A percentile compares a stretch with the other conserved stretches of the same genome.
Conservation (phyloP, 2,113 vertebrate species). For the Charina bottae region DNA sequence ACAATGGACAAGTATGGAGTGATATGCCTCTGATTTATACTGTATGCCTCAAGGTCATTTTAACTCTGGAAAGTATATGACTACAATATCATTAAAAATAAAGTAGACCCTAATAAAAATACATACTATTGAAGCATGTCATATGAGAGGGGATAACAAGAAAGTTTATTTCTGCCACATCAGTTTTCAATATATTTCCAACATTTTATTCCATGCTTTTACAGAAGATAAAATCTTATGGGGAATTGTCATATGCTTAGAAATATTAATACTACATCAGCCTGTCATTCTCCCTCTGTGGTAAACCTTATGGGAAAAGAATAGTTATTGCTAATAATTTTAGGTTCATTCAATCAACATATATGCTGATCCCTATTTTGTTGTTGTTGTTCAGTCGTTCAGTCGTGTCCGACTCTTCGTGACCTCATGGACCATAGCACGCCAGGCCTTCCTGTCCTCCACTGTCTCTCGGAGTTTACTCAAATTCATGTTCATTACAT, state of each 20-base stretch:
- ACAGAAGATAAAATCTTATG: conserved; percentile 38
- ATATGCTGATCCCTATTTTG: conserved; percentile 53
- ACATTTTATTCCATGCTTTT: conserved; percentile 22
- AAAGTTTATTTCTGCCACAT: conserved; percentile 45
- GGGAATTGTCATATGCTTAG: conserved; percentile 58
- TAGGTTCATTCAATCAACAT: conserved; percentile 57
- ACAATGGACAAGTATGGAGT: conserved; percentile 5
- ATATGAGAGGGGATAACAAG: conserved; percentile 11
- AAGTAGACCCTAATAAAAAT: conserved; percentile 26
- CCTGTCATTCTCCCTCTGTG: conserved; percentile 53
- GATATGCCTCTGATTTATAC: background rate
- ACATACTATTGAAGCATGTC: conserved; percentile 27
- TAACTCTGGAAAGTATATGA: conserved; percentile 20
- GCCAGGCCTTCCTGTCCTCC: too few relatives aligned
- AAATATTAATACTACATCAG: conserved; percentile 63
- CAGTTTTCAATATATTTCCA: conserved; percentile 21
- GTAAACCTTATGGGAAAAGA: conserved; percentile 46
- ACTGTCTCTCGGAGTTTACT: too few relatives aligned
- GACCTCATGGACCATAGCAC: too few relatives aligned
- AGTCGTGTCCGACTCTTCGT: too few relatives aligned
- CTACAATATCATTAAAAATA: conserved; percentile 44
- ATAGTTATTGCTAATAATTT: conserved; percentile 38
- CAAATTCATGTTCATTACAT: too few relatives aligned
- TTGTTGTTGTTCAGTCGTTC: too few relatives aligned
- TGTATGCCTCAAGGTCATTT: background rate